Conservation (phyloP, 1,140 invertebrate genomes). For the Drosophila melanogaster region DNA sequence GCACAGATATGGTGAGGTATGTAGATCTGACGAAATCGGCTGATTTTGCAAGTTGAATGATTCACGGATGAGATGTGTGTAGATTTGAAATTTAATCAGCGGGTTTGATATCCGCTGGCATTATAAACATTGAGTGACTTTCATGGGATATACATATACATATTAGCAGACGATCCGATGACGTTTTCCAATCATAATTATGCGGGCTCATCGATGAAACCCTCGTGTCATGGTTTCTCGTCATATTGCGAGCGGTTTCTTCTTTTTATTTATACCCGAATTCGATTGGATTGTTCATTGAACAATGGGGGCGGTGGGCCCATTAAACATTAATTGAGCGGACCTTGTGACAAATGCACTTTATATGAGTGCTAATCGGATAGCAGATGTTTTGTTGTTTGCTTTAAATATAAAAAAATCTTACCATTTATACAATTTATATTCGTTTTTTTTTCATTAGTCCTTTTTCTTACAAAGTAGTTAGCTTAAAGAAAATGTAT, state of each 20-base stretch:
- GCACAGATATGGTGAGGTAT: too few species aligned
- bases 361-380: constrained; percentile 1
- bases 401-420: not conserved
- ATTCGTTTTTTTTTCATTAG: not conserved
- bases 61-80: constrained; percentile 9
- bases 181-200: constrained; percentile 42
- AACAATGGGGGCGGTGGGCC: constrained; percentile 51
- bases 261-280: constrained; percentile 16
- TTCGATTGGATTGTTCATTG: constrained; percentile 37
- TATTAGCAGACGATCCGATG: constrained; percentile 66
- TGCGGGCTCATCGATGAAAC: constrained; percentile 48
- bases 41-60: constrained; percentile 24
- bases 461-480: too few species aligned
- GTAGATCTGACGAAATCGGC: constrained; percentile 2
- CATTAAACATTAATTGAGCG: constrained; percentile 14
- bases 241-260: constrained; percentile 37
- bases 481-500: not conserved
- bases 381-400: not conserved
- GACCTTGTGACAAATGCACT: constrained; percentile 28
- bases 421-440: not conserved
- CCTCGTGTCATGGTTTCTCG: constrained; percentile 36
- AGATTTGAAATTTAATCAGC: constrained; percentile 29
- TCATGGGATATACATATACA: constrained; percentile 25
- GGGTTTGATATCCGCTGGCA: constrained; percentile 57
- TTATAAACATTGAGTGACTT: constrained; percentile 56